phyloP scores from a whole-genome alignment of 2,113 vertebrate species.

The Calidris pygmaea region DNA sequence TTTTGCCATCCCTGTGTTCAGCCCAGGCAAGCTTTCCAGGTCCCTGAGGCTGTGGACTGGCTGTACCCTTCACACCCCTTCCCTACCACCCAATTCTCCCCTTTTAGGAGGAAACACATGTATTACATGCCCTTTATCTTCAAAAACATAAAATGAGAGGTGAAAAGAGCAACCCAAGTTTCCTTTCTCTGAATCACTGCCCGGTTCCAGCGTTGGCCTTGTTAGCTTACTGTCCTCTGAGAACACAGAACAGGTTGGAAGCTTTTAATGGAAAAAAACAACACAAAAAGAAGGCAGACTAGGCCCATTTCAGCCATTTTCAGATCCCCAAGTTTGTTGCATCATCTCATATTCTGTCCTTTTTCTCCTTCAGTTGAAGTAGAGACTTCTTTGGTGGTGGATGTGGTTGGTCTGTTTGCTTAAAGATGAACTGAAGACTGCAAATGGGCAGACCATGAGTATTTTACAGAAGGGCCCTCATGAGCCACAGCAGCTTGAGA shows the following conservation, averaged over 20 bases:
- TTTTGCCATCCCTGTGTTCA: background rate
- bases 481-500: background rate
- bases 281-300: background rate
- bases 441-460: background rate
- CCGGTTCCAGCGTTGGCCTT: background rate
- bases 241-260: fast-evolving
- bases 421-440: background rate
- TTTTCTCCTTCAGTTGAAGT: background rate
- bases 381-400: background rate
- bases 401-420: background rate
- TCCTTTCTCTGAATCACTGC: background rate
- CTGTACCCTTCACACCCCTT: background rate
- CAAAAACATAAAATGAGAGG: background rate
- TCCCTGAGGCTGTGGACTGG: background rate
- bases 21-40: background rate
- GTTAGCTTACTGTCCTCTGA: background rate
- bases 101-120: background rate
- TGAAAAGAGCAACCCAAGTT: background rate
- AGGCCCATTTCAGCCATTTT: background rate
- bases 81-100: background rate
- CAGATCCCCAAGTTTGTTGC: background rate
- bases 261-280: background rate
- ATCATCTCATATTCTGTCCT: background rate
- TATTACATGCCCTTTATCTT: background rate
- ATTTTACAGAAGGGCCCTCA: background rate